Evolutionary conservation across 2,113 vertebrate species (phyloP).

Genomic region (Tringa solitaria): DNA sequence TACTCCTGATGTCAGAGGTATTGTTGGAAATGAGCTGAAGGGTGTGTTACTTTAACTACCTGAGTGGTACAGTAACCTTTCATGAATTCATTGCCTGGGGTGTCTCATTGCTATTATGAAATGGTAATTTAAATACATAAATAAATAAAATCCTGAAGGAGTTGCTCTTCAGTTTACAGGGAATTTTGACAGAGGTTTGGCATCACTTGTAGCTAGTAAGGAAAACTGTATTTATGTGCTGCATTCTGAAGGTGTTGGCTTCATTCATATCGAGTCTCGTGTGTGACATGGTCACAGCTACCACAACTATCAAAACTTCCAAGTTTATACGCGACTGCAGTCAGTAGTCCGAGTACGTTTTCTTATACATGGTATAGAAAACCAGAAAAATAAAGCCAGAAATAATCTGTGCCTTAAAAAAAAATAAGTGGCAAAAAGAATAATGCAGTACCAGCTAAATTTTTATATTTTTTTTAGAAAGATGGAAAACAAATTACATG

Average conservation of each 20-base stretch:
- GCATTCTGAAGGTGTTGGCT: background rate
- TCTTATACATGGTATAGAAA: background rate
- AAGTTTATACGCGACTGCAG: background rate
- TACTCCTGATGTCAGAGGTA: background rate
- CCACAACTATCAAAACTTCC: background rate
- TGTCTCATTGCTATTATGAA: background rate
- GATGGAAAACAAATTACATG: background rate
- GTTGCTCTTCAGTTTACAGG: background rate
- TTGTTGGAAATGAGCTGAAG: background rate
- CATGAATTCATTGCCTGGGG: background rate
- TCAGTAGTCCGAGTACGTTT: background rate
- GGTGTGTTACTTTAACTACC: background rate
- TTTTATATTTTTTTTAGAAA: background rate
- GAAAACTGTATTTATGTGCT: background rate
- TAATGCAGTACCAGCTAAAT: background rate
- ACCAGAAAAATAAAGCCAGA: background rate
- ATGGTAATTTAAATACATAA: slow-evolving; percentile 17
- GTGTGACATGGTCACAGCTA: fast-evolving
- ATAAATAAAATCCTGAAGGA: background rate
- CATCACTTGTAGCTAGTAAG: background rate
- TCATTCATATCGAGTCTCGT: fast-evolving
- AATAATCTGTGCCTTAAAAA: background rate
- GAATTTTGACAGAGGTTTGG: background rate
- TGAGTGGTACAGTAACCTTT: background rate
- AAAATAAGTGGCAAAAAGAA: background rate